Evolutionary conservation across 2,888 invertebrate species (phyloP).

Genomic region (Andrena chrysosceles): DNA sequence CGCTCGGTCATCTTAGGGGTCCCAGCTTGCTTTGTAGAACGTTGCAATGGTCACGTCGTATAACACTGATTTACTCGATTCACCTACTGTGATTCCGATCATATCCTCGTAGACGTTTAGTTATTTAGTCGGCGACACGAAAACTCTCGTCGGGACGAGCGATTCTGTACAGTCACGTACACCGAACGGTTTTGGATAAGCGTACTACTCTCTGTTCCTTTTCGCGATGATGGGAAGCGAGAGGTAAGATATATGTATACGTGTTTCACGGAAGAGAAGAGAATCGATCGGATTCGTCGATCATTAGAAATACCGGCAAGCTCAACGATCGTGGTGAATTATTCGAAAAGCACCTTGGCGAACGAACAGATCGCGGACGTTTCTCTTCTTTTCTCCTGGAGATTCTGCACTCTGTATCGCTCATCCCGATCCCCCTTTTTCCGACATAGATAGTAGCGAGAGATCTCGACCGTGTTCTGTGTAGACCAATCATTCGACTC

Average conservation of each 20-base stretch:
- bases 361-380: background rate
- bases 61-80: slow-evolving; percentile 69
- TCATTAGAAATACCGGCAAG: background rate
- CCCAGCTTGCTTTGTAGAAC: slow-evolving; percentile 84
- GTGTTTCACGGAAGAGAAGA: slow-evolving; percentile 14
- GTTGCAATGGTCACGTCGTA: slow-evolving; percentile 80
- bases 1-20: slow-evolving; percentile 75
- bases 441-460: slow-evolving; percentile 48
- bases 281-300: background rate
- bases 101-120: slow-evolving; percentile 64
- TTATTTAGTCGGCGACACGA: slow-evolving; percentile 39
- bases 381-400: slow-evolving; percentile 15
- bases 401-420: slow-evolving; percentile 44
- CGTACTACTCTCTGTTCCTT: slow-evolving; percentile 4
- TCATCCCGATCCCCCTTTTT: slow-evolving; percentile 56
- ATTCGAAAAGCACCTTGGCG: background rate
- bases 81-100: slow-evolving; percentile 55
- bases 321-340: background rate
- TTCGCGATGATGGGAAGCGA: slow-evolving; percentile 3
- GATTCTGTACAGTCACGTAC: slow-evolving; percentile 35
- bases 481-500: slow-evolving; percentile 54
- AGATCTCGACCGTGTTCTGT: slow-evolving; percentile 42
- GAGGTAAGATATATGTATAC: slow-evolving; percentile 5
- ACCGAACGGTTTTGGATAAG: background rate
- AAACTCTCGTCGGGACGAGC: slow-evolving; percentile 64